Conservation (phyloP, 1,140 invertebrate species). For the Planococcus citri region DNA sequence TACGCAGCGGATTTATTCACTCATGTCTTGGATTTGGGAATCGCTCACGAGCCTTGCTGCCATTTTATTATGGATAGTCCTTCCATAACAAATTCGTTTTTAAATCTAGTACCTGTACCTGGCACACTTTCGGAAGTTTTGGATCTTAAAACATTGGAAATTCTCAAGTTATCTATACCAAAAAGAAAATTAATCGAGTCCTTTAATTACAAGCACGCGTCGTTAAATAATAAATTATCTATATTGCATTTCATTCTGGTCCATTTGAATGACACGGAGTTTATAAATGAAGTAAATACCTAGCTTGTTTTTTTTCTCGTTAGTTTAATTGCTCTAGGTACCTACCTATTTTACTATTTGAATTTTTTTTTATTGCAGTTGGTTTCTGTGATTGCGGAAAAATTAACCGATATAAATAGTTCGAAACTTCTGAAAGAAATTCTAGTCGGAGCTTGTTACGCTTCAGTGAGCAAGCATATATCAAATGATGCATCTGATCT, state of each 20-base stretch:
- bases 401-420: constrained; percentile 39
- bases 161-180: constrained; percentile 49
- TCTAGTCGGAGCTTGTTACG: constrained; percentile 54
- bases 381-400: constrained; percentile 38
- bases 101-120: neutral
- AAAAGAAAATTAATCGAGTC: constrained; percentile 49
- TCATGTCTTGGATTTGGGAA: constrained; percentile 64
- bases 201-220: constrained; percentile 38
- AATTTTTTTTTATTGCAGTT: constrained; percentile 30
- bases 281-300: constrained; percentile 34
- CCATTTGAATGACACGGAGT: constrained; percentile 55
- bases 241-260: constrained; percentile 67
- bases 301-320: neutral
- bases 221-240: constrained; percentile 42
- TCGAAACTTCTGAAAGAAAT: constrained; percentile 61
- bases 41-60: constrained; percentile 63
- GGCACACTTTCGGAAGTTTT: constrained; percentile 12
- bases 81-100: constrained; percentile 15
- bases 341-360: neutral
- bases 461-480: constrained; percentile 54
- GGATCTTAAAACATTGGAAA: constrained; percentile 53
- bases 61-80: constrained; percentile 44
- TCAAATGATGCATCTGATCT: constrained; percentile 52
- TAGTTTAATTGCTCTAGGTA: neutral
- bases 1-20: constrained; percentile 63